Percentiles rank a stretch among this genome's conserved stretches.
Conservation (phyloP, 23 tunicate genomes). For the Halocynthia roretzi region DNA sequence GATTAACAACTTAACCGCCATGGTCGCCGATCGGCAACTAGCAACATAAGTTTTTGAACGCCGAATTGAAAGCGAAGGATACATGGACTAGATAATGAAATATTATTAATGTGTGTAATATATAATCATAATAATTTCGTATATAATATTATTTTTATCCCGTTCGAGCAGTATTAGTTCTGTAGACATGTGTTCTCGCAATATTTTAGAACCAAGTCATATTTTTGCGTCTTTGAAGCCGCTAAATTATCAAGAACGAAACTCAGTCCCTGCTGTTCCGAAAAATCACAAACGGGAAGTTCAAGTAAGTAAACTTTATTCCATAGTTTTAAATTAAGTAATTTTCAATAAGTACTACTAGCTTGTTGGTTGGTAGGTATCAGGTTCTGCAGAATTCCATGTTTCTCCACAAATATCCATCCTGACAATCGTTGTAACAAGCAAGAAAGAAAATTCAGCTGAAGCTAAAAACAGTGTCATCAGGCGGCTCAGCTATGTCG, state of each 20-base stretch:
- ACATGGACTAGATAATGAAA: no score
- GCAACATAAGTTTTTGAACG: no score
- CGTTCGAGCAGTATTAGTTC: no score
- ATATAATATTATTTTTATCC: no score
- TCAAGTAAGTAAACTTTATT: slow-evolving; percentile 15
- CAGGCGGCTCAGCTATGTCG: slow-evolving; percentile 66
- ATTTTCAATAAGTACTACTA: no score
- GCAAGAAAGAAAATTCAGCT: slow-evolving; percentile 53
- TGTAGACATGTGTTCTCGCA: slow-evolving; percentile 13
- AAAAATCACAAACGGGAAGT: slow-evolving; percentile 36
- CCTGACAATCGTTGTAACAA: slow-evolving; percentile 50
- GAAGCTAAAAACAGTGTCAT: slow-evolving; percentile 76
- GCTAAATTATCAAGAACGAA: slow-evolving; percentile 8
- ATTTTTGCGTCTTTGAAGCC: slow-evolving; percentile 62
- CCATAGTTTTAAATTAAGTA: no score
- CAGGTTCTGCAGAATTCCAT: slow-evolving; percentile 65
- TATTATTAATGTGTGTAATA: no score
- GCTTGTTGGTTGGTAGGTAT: slow-evolving; percentile 16
- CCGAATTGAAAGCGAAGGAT: no score
- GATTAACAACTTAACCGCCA: no score
- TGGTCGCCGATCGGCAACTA: no score
- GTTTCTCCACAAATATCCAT: slow-evolving; percentile 49
- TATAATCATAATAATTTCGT: no score
- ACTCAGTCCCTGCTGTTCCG: slow-evolving; percentile 13
- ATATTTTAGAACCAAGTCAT: slow-evolving; percentile 62